Evolutionary conservation across 2,888 invertebrate genomes (phyloP), one percentile per base, ranked within the genome.

Genomic region (Alloscopus bannaensis): DNA sequence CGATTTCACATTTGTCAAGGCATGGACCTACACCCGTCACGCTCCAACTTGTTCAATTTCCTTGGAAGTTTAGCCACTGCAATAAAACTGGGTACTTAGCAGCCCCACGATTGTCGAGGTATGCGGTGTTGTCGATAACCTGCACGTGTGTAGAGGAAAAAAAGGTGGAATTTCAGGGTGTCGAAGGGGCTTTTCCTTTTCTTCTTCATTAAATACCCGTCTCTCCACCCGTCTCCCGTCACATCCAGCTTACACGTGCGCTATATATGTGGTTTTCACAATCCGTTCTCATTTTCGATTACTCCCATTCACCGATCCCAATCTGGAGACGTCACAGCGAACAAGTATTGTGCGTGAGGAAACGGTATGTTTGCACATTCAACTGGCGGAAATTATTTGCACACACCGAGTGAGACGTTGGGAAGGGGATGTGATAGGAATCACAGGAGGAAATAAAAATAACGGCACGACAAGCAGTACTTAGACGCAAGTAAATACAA

Each of bases 1-100:
- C 80, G 84, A 85, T 85, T 85, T 85, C 84, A 64, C 84, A 85
- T 85, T 85, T 84, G 83, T 85, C 84, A 85, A 84, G 80, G 71
- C 71, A 62, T 68, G 69, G 62, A 59, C 68, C 68, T 68, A 60
- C 60, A 28, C 29, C 75, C 62, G 76, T 76, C 76, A 68, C 59
- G 22, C 8, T 3, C 52, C 36, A 76, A 68, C 76, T 68, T 68
- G 76, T 76, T 76, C 76, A 68, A 76, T 76, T 69, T 69, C 62
- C 57, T 68, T 68, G 60, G 16, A 76, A 76, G 59, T 76, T 68
- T 76, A 68, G 76, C 29, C 8, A 40, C 11, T 42, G 62, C 62
- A 62, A 62, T 62, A 62, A 62, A 62, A 62, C 62, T 40, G 42
- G 62, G 40, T 42, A 62, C 62, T 62, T 62, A 62, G 3, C 40